These are phyloP conservation scores for Heterotis niloticus DNA, from an alignment of 2,113 vertebrate genomes.

Conservation along the genomic window DNA sequence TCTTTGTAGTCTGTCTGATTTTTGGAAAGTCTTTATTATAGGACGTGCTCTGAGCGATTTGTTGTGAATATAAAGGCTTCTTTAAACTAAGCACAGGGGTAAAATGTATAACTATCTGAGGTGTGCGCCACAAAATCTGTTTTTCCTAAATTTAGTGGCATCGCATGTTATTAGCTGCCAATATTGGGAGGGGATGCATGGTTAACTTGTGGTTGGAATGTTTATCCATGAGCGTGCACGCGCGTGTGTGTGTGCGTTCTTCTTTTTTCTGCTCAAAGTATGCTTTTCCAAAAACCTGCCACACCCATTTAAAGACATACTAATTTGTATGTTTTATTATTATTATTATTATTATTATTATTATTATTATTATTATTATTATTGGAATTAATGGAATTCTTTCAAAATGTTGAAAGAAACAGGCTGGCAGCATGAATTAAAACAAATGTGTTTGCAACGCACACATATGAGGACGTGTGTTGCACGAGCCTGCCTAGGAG, in stretches of 20 bases:
- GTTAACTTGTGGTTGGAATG: slow-evolving; percentile 3
- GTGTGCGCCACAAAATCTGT: background rate
- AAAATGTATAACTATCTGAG: background rate
- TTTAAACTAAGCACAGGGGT: background rate
- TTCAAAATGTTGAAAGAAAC: background rate
- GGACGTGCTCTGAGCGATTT: too few relatives aligned
- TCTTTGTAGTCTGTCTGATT: background rate
- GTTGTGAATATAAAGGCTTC: too few relatives aligned
- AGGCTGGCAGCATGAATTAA: background rate
- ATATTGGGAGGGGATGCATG: background rate
- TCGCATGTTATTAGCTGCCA: background rate
- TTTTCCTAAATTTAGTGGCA: background rate
- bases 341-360: too few relatives aligned
- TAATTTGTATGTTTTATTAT: slow-evolving; percentile 43
- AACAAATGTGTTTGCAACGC: slow-evolving; percentile 1
- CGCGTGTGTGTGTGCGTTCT: background rate
- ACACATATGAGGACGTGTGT: background rate
- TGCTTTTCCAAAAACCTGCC: slow-evolving; percentile 44
- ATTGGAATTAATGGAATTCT: too few relatives aligned
- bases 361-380: too few relatives aligned
- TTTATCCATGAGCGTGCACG: background rate
- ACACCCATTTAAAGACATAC: slow-evolving; percentile 45
- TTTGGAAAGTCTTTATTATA: background rate
- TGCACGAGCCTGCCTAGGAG: background rate
- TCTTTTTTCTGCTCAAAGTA: slow-evolving; percentile 47